Evolutionary conservation across 2,113 vertebrate genomes (phyloP).

Genomic region (Melanerpes aurifrons): DNA sequence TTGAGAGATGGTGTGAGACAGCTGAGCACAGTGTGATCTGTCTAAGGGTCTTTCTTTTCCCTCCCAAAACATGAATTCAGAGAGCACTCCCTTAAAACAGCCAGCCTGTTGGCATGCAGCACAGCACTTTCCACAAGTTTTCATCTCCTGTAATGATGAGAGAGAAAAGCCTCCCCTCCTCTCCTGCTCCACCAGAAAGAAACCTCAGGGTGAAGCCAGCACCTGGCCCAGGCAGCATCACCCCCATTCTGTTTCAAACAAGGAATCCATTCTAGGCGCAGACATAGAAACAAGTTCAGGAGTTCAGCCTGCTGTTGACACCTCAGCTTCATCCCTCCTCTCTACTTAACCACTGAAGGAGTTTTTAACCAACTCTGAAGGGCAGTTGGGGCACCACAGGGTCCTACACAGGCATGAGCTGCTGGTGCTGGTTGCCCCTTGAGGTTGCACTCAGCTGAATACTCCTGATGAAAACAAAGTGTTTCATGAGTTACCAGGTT

Average conservation of each 20-base stretch:
- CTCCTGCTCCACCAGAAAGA: not conserved
- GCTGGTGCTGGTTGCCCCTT: not conserved
- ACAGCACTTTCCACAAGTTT: fast-evolving
- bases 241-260: not conserved
- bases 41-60: not conserved
- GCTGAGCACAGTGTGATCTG: fast-evolving
- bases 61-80: not conserved
- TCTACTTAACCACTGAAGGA: not conserved
- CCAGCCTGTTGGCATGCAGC: fast-evolving
- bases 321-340: not conserved
- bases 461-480: not conserved
- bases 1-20: not conserved
- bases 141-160: not conserved
- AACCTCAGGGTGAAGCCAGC: fast-evolving
- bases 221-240: not conserved
- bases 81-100: not conserved
- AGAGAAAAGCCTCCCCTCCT: not conserved
- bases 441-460: not conserved
- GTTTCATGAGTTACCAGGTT: not conserved
- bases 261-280: not conserved
- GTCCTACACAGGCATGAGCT: fast-evolving
- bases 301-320: not conserved
- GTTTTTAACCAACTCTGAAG: not conserved
- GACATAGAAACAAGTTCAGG: not conserved
- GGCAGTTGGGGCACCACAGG: not conserved